These are phyloP conservation scores for Subanguina moxae DNA, from an alignment of 1,140 invertebrate genomes.

Conservation along the genomic window DNA sequence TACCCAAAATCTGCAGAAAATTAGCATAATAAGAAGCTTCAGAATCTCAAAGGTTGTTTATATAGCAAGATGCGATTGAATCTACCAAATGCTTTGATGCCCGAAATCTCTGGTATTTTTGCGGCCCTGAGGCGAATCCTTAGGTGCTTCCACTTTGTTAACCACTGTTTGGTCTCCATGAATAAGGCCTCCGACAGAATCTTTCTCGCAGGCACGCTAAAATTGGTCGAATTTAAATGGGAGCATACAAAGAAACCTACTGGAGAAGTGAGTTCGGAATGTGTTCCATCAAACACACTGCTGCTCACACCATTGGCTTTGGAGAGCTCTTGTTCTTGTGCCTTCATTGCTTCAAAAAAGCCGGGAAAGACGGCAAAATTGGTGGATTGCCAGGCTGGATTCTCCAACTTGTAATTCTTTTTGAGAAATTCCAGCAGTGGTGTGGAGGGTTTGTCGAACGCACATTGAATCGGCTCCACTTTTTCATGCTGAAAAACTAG, in stretches of 20 bases:
- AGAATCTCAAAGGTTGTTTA: too few species aligned
- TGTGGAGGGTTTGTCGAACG: conserved; percentile 37
- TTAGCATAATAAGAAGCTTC: too few species aligned
- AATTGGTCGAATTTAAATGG: not conserved
- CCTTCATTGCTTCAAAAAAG: conserved; percentile 32
- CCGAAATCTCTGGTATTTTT: conserved; percentile 36
- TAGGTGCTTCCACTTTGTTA: not conserved
- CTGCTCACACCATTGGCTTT: not conserved
- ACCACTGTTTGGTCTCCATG: conserved; percentile 6
- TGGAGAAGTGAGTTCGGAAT: not conserved
- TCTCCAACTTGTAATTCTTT: conserved; percentile 21
- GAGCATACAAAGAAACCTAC: not conserved
- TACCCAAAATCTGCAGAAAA: too few species aligned
- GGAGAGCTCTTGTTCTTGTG: conserved; percentile 1
- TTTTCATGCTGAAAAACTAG: conserved; percentile 23
- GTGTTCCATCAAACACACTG: not conserved
- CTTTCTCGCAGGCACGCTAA: conserved; percentile 11
- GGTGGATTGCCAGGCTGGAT: conserved; percentile 36
- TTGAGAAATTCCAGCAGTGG: conserved; percentile 24
- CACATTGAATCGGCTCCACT: conserved; percentile 21
- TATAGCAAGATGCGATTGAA: too few species aligned
- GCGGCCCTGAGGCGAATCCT: conserved; percentile 35
- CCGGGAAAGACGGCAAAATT: conserved; percentile 33
- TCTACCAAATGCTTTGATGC: conserved; percentile 39
- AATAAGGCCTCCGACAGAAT: conserved; percentile 33